Base-by-base conservation (phyloP, 1,140 invertebrate genomes). In the Drosophila suzukii region DNA sequence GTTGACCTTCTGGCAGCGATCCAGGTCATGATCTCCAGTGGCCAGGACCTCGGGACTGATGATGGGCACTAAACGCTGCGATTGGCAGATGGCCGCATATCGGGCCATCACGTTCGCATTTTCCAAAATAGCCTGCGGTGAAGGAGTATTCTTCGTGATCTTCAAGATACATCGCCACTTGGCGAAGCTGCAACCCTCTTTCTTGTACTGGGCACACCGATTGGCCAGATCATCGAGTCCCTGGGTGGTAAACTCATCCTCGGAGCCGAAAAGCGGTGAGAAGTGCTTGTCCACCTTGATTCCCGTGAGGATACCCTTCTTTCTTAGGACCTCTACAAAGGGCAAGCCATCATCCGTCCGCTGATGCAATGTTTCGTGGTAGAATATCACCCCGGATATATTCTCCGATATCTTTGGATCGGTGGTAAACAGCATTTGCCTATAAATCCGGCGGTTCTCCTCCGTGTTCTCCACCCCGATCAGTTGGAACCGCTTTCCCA, bases 151-250 rank as follows among this genome's bases (percentile, higher is more conserved):
- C 74, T 96, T 95, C 54, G 95, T 95, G 90, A 99, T 99, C 93
- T 99, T 99, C 50, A 99, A 93, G 0, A 99, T 98, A 93, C 97
- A 98, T 83, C 99, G 95, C 99, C 99, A 99, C 91, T 99, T 99
- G 83, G 98, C 98, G 93, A 99, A 99, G 77, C 98, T 96, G 91
- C 98, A 98, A 17, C 99, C 99, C 86, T 98, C 97, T 92, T 99
- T 98, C 93, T 99, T 99, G 94, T 99, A 99, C 92, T 99, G 96
- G 47, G 98, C 97, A 93, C 98, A 99, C 57, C 99, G 95, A 83
- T 97, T 95, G 65, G 95, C 95, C 80, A 99, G 94, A 91, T 99
- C 97, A 92, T 99, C 98, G 56, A 99, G 94, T 93, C 95, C 98
- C 94, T 99, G 98, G 17, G 98, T 99, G 54, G 98, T 99, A 92